A percentile compares a stretch with the other conserved stretches of the same genome.
Conservation (phyloP, 1,140 invertebrate genomes). For the Atta texana region DNA sequence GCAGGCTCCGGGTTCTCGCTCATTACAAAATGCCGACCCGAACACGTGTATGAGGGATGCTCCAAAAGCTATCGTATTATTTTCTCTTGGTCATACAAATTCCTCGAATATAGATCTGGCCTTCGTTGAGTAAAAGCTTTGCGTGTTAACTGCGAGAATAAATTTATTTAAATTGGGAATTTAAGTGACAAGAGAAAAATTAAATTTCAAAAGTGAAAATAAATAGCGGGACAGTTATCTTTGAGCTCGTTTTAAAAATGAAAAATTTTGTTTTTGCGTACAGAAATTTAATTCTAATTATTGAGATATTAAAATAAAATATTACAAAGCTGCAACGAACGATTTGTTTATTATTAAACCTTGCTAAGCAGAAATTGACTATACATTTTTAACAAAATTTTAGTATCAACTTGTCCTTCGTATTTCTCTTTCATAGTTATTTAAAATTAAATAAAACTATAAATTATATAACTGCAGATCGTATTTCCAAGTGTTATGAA, state of each 20-base stretch:
- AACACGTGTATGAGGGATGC: conserved; percentile 22
- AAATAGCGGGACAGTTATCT: background rate
- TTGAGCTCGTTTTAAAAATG: background rate
- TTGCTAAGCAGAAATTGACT: background rate
- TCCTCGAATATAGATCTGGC: background rate
- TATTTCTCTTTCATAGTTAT: background rate
- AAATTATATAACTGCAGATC: background rate
- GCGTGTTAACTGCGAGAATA: background rate
- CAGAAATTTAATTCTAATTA: conserved; percentile 2
- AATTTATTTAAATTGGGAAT: conserved; percentile 31
- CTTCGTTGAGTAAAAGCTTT: background rate
- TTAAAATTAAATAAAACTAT: background rate
- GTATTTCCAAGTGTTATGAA: background rate
- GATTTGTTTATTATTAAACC: background rate
- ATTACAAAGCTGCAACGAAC: background rate
- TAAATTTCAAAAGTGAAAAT: background rate
- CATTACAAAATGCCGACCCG: conserved; percentile 25
- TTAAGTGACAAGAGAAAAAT: background rate
- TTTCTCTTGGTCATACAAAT: background rate
- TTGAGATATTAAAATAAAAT: background rate
- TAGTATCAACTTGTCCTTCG: background rate
- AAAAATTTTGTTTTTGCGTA: background rate
- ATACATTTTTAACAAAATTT: background rate
- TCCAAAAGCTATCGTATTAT: conserved; percentile 19
- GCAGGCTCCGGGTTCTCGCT: conserved; percentile 51